A percentile compares a stretch with the other conserved stretches of the same genome.
These are phyloP conservation scores for Tetrax tetrax DNA, from an alignment of 2,113 vertebrate genomes.

Conservation along the genomic window DNA sequence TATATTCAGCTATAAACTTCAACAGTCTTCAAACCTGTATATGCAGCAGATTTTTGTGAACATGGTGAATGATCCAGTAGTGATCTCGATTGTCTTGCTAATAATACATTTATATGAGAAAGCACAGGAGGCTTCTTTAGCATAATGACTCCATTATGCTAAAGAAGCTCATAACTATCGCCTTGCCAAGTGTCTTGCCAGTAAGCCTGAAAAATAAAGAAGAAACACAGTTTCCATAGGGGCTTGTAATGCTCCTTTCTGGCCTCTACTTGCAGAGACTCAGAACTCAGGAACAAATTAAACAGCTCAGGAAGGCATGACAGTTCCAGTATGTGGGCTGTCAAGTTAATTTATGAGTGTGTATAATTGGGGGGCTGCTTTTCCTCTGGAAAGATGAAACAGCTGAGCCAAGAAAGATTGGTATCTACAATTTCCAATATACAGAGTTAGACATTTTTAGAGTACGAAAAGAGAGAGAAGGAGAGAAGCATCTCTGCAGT, in stretches of 20 bases:
- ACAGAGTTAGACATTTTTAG: conserved; percentile 30
- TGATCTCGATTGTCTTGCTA: not conserved
- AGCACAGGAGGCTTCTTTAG: conserved; percentile 44
- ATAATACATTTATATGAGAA: conserved; percentile 6
- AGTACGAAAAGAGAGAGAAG: not conserved
- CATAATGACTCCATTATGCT: conserved; percentile 55
- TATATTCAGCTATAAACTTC: conserved; percentile 1
- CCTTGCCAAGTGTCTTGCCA: not conserved
- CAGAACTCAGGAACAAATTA: conserved; percentile 57
- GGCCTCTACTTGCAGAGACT: not conserved
- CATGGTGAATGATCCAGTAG: conserved; percentile 24
- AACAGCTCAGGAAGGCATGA: not conserved
- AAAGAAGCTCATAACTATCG: not conserved
- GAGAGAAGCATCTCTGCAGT: not conserved
- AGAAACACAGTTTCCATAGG: conserved; percentile 1
- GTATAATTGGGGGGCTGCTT: conserved; percentile 61
- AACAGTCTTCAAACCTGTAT: not conserved
- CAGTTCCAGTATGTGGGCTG: conserved; percentile 32
- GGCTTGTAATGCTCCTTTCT: conserved; percentile 13
- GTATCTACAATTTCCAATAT: conserved; percentile 61
- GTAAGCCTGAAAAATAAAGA: conserved; percentile 55
- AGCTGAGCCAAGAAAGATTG: conserved; percentile 53
- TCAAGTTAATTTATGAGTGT: conserved; percentile 75
- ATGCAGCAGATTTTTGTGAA: not conserved
- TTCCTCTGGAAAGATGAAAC: conserved; percentile 65